These are phyloP conservation scores for Tadarida brasiliensis DNA, from an alignment of 2,797 vertebrate species.

Conservation along the genomic window DNA sequence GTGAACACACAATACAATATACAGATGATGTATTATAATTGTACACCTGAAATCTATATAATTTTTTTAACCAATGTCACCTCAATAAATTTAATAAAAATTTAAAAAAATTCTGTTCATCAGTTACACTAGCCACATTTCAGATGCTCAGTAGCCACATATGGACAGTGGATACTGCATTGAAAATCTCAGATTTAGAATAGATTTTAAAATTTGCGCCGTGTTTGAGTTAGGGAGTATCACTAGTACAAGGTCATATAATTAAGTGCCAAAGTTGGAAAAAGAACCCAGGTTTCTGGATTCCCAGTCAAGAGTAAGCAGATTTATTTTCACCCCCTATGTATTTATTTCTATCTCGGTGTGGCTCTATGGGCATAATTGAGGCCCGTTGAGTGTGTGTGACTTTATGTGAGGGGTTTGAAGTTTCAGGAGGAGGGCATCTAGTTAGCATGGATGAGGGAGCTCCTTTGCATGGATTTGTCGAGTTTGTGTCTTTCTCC, in stretches of 20 bases:
- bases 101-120: not conserved
- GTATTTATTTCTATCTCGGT: slow-evolving; percentile 42
- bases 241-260: slow-evolving; percentile 24
- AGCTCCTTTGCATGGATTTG: not conserved
- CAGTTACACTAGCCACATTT: not conserved
- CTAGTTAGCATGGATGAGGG: not conserved
- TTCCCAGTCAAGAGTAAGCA: not conserved
- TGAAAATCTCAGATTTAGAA: not conserved
- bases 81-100: not conserved
- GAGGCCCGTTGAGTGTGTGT: not conserved
- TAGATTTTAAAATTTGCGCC: slow-evolving; percentile 19
- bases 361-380: not conserved
- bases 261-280: not conserved
- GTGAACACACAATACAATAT: not conserved
- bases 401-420: slow-evolving; percentile 5
- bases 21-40: not conserved
- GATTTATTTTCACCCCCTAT: slow-evolving; percentile 7
- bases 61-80: not conserved
- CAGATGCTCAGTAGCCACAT: not conserved
- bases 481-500: not conserved
- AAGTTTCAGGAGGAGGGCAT: not conserved
- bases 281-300: not conserved
- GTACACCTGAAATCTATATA: not conserved
- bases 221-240: not conserved
- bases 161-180: not conserved